Conservation (phyloP, 2,888 invertebrate genomes). For the Monoplex corrugatus region DNA sequence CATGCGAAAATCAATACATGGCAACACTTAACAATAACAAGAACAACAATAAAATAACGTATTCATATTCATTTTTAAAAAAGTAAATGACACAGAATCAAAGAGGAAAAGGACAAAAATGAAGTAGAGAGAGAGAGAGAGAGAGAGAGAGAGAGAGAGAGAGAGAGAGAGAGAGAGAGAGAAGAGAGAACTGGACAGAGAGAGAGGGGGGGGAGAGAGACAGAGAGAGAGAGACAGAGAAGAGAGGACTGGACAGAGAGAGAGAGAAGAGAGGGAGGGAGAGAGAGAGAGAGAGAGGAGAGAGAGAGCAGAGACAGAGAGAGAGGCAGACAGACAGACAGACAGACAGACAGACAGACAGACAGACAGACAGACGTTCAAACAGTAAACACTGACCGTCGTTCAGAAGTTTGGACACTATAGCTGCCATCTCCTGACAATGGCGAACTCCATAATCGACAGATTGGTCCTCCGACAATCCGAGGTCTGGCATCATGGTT, state of each 20-base stretch:
- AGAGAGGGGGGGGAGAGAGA: not conserved
- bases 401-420: constrained; percentile 93
- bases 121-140: constrained; percentile 17
- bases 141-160: not conserved
- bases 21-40: no score
- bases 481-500: constrained; percentile 77
- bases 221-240: not conserved
- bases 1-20: no score
- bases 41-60: no score
- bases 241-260: not conserved
- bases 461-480: constrained; percentile 81
- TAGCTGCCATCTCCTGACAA: constrained; percentile 96
- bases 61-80: no score
- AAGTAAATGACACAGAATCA: no score
- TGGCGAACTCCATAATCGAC: constrained; percentile 84
- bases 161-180: not conserved
- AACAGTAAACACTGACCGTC: constrained; percentile 89
- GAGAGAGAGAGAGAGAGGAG: not conserved
- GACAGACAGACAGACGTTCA: not conserved
- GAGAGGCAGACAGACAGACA: not conserved
- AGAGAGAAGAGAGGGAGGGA: not conserved
- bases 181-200: not conserved
- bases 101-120: not conserved
- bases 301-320: not conserved
- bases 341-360: not conserved